phyloP scores from a whole-genome alignment of 2,797 vertebrate genomes.

The Anniella stebbinsi region DNA sequence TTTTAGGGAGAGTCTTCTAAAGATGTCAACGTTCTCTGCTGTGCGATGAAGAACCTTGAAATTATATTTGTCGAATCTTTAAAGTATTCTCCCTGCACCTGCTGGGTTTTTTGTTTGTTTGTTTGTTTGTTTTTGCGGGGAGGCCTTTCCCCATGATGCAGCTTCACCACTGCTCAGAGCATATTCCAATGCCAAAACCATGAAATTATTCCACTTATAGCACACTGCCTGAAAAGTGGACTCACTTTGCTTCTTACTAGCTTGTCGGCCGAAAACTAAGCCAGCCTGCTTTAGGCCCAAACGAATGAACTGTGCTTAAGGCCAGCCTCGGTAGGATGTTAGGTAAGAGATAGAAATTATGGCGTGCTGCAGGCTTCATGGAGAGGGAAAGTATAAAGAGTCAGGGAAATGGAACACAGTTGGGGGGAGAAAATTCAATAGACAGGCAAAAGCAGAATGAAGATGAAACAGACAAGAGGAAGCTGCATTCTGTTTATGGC shows the following conservation, averaged over 20 bases:
- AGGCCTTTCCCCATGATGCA: no score
- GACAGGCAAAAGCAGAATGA: neutral
- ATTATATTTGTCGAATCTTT: neutral
- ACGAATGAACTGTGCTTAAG: neutral
- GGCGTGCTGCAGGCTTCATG: neutral
- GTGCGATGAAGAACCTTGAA: neutral
- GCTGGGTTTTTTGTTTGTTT: no score
- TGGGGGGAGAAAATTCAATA: constrained; percentile 19
- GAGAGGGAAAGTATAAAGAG: neutral
- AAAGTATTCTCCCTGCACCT: neutral
- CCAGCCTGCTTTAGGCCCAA: neutral
- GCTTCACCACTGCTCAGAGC: neutral
- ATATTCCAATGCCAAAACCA: neutral
- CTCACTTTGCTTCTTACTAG: neutral
- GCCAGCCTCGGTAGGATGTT: neutral
- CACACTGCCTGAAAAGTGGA: neutral
- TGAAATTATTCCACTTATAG: neutral
- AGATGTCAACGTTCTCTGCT: neutral
- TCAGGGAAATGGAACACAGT: constrained; percentile 23
- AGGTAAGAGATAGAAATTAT: neutral
- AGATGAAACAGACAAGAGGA: constrained; percentile 23
- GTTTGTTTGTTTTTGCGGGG: no score
- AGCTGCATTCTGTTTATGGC: constrained; percentile 22
- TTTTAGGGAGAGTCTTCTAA: neutral
- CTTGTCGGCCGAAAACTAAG: neutral